Conservation (phyloP, 2,797 vertebrate genomes). For the Taenioides sp. region DNA sequence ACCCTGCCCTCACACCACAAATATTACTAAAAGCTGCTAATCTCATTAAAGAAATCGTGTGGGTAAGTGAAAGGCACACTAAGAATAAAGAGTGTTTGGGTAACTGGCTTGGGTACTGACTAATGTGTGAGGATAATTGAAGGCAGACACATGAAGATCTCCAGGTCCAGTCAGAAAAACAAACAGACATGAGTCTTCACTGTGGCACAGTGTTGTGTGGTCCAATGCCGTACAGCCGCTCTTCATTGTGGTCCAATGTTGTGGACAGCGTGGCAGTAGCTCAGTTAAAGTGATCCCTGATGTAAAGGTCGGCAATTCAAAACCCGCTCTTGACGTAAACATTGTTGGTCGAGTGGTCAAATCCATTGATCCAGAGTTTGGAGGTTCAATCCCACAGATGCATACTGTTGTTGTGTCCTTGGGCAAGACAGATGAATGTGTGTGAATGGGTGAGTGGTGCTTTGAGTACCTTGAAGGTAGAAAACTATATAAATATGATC, state of each 20-base stretch:
- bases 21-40: conserved; percentile 88
- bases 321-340: too few species aligned
- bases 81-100: background rate
- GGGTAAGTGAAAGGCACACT: conserved; percentile 77
- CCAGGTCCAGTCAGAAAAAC: conserved; percentile 26
- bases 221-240: background rate
- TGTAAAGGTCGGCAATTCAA: too few species aligned
- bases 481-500: too few species aligned
- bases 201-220: conserved; percentile 56
- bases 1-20: conserved; percentile 85
- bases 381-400: too few species aligned
- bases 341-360: too few species aligned
- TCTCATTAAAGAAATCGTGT: conserved; percentile 89
- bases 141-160: conserved; percentile 12
- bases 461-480: too few species aligned
- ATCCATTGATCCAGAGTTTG: too few species aligned
- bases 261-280: background rate
- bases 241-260: background rate
- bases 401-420: too few species aligned
- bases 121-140: conserved; percentile 8
- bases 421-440: too few species aligned
- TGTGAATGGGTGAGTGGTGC: too few species aligned
- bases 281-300: too few species aligned
- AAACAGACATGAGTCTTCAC: conserved; percentile 71
- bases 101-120: too few species aligned